These are phyloP conservation scores for Macquaria ambigua DNA, from an alignment of 2,113 vertebrate genomes.

Conservation along the genomic window DNA sequence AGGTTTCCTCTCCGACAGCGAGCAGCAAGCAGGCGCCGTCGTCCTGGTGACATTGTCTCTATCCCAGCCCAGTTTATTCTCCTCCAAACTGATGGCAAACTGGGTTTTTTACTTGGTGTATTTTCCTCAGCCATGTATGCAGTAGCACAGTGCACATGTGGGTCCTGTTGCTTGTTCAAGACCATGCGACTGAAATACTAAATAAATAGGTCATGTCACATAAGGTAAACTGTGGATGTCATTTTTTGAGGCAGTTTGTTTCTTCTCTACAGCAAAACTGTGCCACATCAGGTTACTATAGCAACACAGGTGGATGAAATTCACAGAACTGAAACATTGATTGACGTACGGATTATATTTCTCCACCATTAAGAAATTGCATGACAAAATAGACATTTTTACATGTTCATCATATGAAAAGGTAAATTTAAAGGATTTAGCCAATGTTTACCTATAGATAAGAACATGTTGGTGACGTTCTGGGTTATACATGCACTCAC, in stretches of 20 bases:
- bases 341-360: background rate
- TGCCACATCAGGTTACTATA: constrained; percentile 51
- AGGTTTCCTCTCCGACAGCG: constrained; percentile 11
- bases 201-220: constrained; percentile 56
- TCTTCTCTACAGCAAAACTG: constrained; percentile 39
- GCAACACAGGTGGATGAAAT: constrained; percentile 52
- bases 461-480: background rate
- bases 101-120: background rate
- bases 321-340: constrained; percentile 20
- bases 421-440: background rate
- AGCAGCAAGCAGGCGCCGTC: background rate
- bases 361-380: background rate
- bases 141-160: background rate
- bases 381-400: background rate
- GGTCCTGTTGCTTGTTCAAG: constrained; percentile 22
- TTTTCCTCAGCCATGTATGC: background rate
- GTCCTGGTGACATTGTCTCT: background rate
- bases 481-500: background rate
- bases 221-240: constrained; percentile 32
- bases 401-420: background rate
- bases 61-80: background rate
- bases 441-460: too few species aligned
- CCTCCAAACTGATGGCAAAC: background rate
- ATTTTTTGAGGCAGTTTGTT: constrained; percentile 37
- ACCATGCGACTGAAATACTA: constrained; percentile 22